Conservation (phyloP, 2,888 invertebrate genomes). For the Tiliacea citrago region DNA sequence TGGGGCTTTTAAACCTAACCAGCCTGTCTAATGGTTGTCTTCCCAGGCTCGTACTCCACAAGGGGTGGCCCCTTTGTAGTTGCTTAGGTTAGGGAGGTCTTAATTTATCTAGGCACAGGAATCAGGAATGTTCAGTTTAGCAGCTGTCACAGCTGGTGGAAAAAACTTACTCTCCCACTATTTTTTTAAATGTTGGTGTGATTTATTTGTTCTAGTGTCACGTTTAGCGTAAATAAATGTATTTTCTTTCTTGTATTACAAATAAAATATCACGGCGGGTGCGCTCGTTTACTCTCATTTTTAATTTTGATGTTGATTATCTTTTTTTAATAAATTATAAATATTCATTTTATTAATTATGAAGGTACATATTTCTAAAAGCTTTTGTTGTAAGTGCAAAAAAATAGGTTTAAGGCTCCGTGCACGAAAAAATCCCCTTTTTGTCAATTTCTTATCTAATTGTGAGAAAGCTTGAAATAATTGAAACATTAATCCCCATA, state of each 20-base stretch:
- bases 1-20: too few relatives aligned
- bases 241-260: background rate
- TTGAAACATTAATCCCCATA: too few relatives aligned
- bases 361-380: too few relatives aligned
- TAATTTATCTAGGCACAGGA: background rate
- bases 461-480: too few relatives aligned
- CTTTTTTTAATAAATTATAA: background rate
- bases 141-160: background rate
- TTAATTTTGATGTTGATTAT: background rate
- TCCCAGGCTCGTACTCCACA: background rate
- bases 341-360: background rate
- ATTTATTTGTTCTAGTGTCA: background rate
- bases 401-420: too few relatives aligned
- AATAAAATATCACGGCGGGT: background rate
- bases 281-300: background rate
- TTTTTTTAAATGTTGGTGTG: background rate
- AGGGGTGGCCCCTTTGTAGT: background rate
- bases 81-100: background rate
- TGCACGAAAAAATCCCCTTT: too few relatives aligned
- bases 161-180: background rate
- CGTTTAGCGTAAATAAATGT: background rate
- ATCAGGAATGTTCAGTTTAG: background rate
- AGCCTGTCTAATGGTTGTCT: background rate
- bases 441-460: too few relatives aligned
- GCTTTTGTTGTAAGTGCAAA: too few relatives aligned